A percentile compares a stretch with the other conserved stretches of the same genome.
phyloP scores from a whole-genome alignment of 2,888 invertebrate genomes.

The Drosophila pegasa region DNA sequence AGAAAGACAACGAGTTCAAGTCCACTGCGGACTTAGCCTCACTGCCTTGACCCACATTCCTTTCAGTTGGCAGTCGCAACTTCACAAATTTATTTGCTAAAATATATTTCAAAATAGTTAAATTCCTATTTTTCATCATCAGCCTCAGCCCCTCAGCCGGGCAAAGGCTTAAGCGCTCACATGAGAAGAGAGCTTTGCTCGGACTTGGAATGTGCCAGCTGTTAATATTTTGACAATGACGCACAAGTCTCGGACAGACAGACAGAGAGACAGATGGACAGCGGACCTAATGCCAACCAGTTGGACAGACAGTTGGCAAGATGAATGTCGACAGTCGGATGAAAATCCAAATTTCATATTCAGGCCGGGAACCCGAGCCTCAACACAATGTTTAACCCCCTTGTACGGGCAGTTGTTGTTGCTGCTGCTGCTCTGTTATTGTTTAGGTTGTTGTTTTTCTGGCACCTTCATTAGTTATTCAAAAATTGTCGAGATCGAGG shows the following conservation, averaged over 20 bases:
- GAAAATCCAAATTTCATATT: constrained; percentile 77
- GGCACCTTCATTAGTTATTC: constrained; percentile 81
- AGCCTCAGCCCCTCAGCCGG: constrained; percentile 10
- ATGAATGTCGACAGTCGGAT: constrained; percentile 77
- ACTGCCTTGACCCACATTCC: constrained; percentile 59
- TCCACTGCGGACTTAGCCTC: constrained; percentile 48
- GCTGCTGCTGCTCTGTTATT: constrained; percentile 48
- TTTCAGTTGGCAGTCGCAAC: constrained; percentile 18
- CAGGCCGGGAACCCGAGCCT: constrained; percentile 66
- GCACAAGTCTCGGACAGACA: constrained; percentile 70
- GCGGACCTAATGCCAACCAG: constrained; percentile 64
- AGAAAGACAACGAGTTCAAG: constrained; percentile 35
- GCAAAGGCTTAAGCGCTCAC: constrained; percentile 66
- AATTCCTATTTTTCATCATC: constrained; percentile 76
- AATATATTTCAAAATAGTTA: constrained; percentile 73
- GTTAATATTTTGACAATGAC: constrained; percentile 80
- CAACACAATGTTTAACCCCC: constrained; percentile 52
- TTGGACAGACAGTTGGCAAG: constrained; percentile 77
- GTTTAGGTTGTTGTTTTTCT: constrained; percentile 68
- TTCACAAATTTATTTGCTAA: constrained; percentile 53
- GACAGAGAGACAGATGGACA: constrained; percentile 14
- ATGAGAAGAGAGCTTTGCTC: constrained; percentile 35
- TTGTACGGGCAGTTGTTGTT: constrained; percentile 12
- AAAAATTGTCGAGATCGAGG: constrained; percentile 71
- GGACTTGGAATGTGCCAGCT: constrained; percentile 72